Evolutionary conservation across 2,797 vertebrate genomes (phyloP).

Genomic region (Epinephelus awoara): DNA sequence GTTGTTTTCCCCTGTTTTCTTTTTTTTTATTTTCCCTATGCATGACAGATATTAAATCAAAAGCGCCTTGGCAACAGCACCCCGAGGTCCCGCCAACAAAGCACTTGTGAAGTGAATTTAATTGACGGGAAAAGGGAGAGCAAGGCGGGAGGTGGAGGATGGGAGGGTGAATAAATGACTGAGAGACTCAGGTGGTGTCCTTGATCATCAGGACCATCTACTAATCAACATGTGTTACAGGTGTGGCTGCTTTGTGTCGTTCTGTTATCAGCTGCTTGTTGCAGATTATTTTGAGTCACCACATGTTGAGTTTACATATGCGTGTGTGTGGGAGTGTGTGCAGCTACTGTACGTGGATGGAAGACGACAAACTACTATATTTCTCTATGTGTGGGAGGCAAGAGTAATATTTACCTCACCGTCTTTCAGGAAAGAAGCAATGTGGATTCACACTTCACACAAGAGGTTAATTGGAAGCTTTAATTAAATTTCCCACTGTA

Average conservation of each 20-base stretch:
- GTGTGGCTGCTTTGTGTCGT: slow-evolving; percentile 23
- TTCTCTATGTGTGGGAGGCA: slow-evolving; percentile 35
- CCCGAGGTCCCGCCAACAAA: slow-evolving; percentile 72
- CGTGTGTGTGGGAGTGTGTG: slow-evolving; percentile 6
- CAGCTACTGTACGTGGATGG: background rate
- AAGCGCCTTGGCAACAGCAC: slow-evolving; percentile 71
- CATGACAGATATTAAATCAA: slow-evolving; percentile 81
- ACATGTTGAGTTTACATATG: slow-evolving; percentile 12
- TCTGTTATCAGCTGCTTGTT: slow-evolving; percentile 21
- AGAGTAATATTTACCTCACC: slow-evolving; percentile 13
- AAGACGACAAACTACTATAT: slow-evolving; percentile 39
- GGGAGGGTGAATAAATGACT: slow-evolving; percentile 34
- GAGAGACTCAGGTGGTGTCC: slow-evolving; percentile 51
- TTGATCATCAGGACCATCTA: slow-evolving; percentile 40
- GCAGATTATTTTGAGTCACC: background rate
- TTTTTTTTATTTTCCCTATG: slow-evolving; percentile 44
- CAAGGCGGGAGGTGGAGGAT: slow-evolving; percentile 5
- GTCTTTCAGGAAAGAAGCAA: slow-evolving; percentile 36
- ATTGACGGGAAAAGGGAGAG: slow-evolving; percentile 56
- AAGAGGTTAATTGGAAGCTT: background rate
- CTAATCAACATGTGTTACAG: slow-evolving; percentile 53
- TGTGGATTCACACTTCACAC: background rate
- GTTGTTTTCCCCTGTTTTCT: slow-evolving; percentile 51
- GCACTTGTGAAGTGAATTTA: slow-evolving; percentile 77
- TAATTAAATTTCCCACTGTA: background rate